A percentile compares a stretch with the other conserved stretches of the same genome.
phyloP scores from a whole-genome alignment of 2,888 invertebrate species.

The Petrolisthes manimaculis region DNA sequence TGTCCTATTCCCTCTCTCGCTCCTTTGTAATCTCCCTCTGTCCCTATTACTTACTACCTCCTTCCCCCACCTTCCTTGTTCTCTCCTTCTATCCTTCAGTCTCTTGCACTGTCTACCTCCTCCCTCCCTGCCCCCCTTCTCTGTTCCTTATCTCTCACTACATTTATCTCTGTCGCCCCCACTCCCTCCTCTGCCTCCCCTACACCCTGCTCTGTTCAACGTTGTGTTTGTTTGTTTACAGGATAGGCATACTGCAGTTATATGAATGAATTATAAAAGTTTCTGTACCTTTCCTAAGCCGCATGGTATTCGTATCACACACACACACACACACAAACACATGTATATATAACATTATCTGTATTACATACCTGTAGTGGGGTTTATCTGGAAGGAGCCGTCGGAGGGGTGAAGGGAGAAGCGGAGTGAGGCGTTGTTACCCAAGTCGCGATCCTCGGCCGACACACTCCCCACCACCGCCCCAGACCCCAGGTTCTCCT shows the following conservation, averaged over 20 bases:
- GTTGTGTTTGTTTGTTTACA: background rate
- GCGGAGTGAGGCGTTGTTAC: constrained; percentile 84
- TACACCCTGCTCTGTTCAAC: background rate
- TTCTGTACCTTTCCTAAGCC: no score
- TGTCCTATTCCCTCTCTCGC: background rate
- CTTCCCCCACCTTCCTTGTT: background rate
- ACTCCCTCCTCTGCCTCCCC: background rate
- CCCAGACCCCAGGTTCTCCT: constrained; percentile 85
- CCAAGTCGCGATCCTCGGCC: constrained; percentile 87
- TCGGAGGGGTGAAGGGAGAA: constrained; percentile 86
- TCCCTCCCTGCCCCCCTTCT: background rate
- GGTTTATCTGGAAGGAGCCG: constrained; percentile 85
- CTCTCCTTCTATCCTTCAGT: no score
- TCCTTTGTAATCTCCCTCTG: background rate
- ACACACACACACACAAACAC: background rate
- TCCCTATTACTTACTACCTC: constrained; percentile 19
- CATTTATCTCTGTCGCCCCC: background rate
- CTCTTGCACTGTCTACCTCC: background rate
- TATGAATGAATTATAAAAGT: no score
- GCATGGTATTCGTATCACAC: background rate
- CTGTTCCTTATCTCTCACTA: background rate
- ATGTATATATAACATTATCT: background rate
- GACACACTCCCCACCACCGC: constrained; percentile 81
- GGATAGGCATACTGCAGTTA: no score
- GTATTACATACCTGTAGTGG: constrained; percentile 81